These are phyloP conservation scores for Darevskia nairensis DNA, from an alignment of 2,797 vertebrate genomes.

Conservation along the genomic window DNA sequence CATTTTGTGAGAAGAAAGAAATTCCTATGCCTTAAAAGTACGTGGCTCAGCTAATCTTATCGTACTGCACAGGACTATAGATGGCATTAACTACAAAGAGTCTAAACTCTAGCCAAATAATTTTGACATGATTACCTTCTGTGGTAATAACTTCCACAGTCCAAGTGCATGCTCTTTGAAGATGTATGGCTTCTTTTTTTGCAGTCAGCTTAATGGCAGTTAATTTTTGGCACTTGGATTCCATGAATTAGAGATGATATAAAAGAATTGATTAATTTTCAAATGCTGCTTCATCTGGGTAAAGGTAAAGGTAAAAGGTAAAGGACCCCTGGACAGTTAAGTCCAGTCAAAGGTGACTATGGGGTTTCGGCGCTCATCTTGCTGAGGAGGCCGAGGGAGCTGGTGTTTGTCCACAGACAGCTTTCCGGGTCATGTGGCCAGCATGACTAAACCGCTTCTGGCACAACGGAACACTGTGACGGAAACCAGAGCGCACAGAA, in stretches of 20 bases:
- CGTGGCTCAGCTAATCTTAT: slow-evolving; percentile 49
- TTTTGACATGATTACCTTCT: slow-evolving; percentile 5
- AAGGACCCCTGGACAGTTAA: no score
- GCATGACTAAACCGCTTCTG: no score
- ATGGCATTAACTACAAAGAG: slow-evolving; percentile 33
- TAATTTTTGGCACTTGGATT: slow-evolving; percentile 36
- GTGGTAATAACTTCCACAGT: slow-evolving; percentile 35
- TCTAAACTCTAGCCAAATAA: slow-evolving; percentile 28
- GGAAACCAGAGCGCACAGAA: no score
- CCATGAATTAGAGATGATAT: slow-evolving; percentile 34
- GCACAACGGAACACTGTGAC: no score
- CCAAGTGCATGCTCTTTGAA: slow-evolving; percentile 18
- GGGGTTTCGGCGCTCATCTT: no score
- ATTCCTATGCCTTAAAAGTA: slow-evolving; percentile 52
- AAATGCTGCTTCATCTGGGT: neutral
- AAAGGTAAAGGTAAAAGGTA: no score
- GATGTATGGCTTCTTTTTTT: slow-evolving; percentile 8
- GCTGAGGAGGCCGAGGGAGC: no score
- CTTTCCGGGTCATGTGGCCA: no score
- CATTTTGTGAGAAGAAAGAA: slow-evolving; percentile 45
- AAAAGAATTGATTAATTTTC: slow-evolving; percentile 12
- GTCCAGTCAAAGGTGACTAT: no score
- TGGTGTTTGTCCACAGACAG: no score
- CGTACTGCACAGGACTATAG: slow-evolving; percentile 42
- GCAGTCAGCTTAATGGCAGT: slow-evolving; percentile 2